Evolutionary conservation across 2,888 invertebrate species (phyloP).

Genomic region (Parnassius apollo): DNA sequence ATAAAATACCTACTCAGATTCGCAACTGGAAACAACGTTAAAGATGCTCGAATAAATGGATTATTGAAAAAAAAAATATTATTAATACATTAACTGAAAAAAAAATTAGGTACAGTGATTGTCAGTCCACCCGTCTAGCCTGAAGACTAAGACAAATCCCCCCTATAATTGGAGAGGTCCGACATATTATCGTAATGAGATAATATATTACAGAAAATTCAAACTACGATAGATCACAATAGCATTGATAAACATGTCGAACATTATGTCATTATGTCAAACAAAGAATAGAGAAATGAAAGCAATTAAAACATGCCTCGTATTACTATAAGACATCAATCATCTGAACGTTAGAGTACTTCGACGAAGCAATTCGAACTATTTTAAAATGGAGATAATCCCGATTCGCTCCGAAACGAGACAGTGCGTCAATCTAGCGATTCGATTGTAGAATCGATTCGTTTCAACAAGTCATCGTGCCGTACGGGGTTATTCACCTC

Average conservation of each 20-base stretch:
- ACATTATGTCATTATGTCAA: background rate
- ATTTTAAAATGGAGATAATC: constrained; percentile 40
- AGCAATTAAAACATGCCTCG: constrained; percentile 10
- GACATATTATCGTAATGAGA: too few relatives aligned
- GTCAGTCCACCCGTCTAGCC: too few relatives aligned
- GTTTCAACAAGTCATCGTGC: constrained; percentile 46
- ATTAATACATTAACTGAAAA: too few relatives aligned
- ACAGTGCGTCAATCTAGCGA: constrained; percentile 40
- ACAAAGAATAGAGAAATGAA: constrained; percentile 13
- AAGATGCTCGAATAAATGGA: too few relatives aligned
- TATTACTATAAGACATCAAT: constrained; percentile 19
- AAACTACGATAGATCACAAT: too few relatives aligned
- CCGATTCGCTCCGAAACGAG: constrained; percentile 41
- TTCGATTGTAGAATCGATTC: constrained; percentile 70
- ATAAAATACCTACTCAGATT: too few relatives aligned
- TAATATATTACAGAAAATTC: too few relatives aligned
- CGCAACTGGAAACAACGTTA: too few relatives aligned
- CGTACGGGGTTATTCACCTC: constrained; percentile 40
- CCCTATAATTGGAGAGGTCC: too few relatives aligned
- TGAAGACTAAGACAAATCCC: too few relatives aligned
- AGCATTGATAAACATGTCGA: background rate
- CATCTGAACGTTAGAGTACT: background rate
- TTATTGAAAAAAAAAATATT: too few relatives aligned
- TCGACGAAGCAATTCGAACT: constrained; percentile 29
- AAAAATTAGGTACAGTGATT: too few relatives aligned